Evolutionary conservation across 2,797 vertebrate species (phyloP).

Genomic region (Ctenochaetus hawaiiensis): DNA sequence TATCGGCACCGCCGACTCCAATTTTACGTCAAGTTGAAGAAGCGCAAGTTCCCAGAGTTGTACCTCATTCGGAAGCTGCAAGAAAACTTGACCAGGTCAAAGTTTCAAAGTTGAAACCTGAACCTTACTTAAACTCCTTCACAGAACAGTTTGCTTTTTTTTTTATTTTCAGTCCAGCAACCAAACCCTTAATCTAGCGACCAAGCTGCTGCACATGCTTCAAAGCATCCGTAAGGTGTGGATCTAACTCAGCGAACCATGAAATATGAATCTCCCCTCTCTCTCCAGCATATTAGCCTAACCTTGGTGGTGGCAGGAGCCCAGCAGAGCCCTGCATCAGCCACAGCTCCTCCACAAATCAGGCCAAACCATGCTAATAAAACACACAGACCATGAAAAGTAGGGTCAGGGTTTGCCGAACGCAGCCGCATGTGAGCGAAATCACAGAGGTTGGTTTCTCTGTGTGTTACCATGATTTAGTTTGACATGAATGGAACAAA

Average conservation of each 20-base stretch:
- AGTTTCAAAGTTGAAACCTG: background rate
- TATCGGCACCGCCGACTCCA: background rate
- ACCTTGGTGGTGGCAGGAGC: conserved; percentile 33
- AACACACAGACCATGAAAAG: conserved; percentile 34
- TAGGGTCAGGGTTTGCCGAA: conserved; percentile 19
- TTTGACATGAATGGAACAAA: conserved; percentile 25
- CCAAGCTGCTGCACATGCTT: conserved; percentile 1
- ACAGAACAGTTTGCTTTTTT: conserved; percentile 12
- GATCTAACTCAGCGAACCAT: conserved; percentile 19
- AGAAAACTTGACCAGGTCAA: background rate
- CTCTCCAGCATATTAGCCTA: conserved; percentile 1
- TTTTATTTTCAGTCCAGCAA: background rate
- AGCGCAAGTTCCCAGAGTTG: background rate
- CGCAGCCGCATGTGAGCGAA: background rate
- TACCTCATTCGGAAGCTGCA: background rate
- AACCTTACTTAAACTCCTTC: background rate
- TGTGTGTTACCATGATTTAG: conserved; percentile 1
- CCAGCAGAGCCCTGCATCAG: background rate
- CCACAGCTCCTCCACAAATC: conserved; percentile 28
- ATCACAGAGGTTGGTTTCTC: background rate
- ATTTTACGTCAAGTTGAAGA: background rate
- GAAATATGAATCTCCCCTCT: conserved; percentile 31
- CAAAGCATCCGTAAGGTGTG: conserved; percentile 16
- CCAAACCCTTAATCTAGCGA: background rate
- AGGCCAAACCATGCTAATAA: conserved; percentile 9